A percentile compares a stretch with the other conserved stretches of the same genome.
phyloP scores from a whole-genome alignment of 2,888 invertebrate species.

The Cryptocheilus praepositus region DNA sequence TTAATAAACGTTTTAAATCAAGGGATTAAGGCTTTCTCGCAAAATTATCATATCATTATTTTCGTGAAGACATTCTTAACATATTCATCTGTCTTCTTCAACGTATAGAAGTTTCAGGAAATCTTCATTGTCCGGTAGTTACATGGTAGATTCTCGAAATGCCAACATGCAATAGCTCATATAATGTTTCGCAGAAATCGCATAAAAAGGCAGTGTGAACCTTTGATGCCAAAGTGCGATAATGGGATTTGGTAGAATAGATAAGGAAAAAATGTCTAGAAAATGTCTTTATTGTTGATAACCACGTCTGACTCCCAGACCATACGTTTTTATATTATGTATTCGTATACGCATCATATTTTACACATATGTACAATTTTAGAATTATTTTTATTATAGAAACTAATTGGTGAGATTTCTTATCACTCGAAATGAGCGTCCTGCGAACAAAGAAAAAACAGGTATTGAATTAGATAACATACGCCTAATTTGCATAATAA shows the following conservation, averaged over 20 bases:
- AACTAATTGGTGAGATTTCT: constrained; percentile 4
- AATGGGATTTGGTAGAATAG: constrained; percentile 2
- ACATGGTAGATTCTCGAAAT: constrained; percentile 20
- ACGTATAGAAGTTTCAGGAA: too few species aligned
- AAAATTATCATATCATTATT: too few species aligned
- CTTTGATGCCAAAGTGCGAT: constrained; percentile 25
- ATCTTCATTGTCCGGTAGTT: constrained; percentile 17
- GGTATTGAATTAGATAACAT: constrained; percentile 5
- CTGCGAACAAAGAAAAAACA: constrained; percentile 23
- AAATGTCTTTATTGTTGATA: constrained; percentile 22
- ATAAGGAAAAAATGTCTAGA: not conserved
- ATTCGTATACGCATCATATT: not conserved
- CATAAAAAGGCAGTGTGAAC: not conserved
- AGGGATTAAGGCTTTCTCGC: too few species aligned
- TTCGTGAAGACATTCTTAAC: too few species aligned
- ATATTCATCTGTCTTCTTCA: too few species aligned
- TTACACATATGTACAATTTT: not conserved
- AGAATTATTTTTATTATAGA: not conserved
- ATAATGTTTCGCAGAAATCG: constrained; percentile 13
- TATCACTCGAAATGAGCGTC: constrained; percentile 35
- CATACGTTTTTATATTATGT: not conserved
- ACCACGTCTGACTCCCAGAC: not conserved
- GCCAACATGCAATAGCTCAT: not conserved
- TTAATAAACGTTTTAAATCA: too few species aligned
- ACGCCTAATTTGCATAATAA: not conserved